Evolutionary conservation across 2,888 invertebrate species (phyloP), one percentile per base, ranked within the genome.

Genomic region (Clitarchus hookeri): DNA sequence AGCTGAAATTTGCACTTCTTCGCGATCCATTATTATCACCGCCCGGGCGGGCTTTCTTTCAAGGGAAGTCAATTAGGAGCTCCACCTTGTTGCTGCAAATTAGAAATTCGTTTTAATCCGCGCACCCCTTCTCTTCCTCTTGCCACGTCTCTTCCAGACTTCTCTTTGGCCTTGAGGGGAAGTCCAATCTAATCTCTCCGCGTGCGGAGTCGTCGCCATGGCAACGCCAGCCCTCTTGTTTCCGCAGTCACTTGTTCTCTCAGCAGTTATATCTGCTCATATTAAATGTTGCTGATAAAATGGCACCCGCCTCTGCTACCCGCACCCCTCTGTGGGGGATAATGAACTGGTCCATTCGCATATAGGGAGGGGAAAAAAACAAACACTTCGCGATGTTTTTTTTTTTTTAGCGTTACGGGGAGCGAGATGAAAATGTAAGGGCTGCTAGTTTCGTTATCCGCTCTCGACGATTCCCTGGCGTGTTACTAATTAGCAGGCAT

Each of bases 71-170:
- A 65, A 65, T 65, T n/a, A 65, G 65, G 65, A 65, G 65, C 65
- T n/a, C 65, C 65, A n/a, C 65, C 65, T 65, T 65, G 65, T 65
- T 65, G 65, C 65, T 65, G 65, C 65, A 65, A 65, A 65, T 65
- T 65, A 65, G 65, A 65, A 65, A 65, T 65, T 65, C 65, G 65
- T 65, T 23, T 65, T 65, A 65, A 65, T 65, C 65, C n/a, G 65
- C 65, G 0, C 65, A 48, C 48, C 48, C 48, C 48, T 13, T 8
- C 48, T 13, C 3, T 23, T 65, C n/a, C 65, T n/a, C 53, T 53
- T 19, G 11, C 65, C 23, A 1, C 65, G 8, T 8, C 65, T 65
- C 65, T 65, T 65, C 65, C 0, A 48, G 48, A 48, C 48, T 48
- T 48, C 48, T 48, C 48, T 48, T 16, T 48, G 48, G 48, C 48